phyloP scores from a whole-genome alignment of 2,888 invertebrate species.

The Dinocampus coccinellae region DNA sequence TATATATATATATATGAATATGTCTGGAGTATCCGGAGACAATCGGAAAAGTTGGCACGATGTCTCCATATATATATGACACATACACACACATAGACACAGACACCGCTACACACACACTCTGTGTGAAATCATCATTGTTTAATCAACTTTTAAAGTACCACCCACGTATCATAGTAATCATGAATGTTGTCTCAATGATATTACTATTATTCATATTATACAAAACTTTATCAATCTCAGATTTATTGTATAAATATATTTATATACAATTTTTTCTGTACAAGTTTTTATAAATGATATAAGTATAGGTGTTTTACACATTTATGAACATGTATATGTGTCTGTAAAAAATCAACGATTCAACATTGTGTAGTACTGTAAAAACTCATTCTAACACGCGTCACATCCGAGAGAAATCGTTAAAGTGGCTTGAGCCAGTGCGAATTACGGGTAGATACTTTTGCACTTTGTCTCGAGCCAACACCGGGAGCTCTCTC shows the following conservation, averaged over 20 bases:
- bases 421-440: conserved; percentile 35
- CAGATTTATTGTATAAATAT: too few species aligned
- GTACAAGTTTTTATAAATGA: neutral
- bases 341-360: neutral
- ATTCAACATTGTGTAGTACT: neutral
- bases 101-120: too few species aligned
- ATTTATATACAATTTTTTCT: too few species aligned
- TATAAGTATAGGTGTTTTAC: neutral
- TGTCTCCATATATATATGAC: neutral
- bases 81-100: neutral
- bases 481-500: conserved; percentile 29
- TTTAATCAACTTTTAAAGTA: conserved; percentile 33
- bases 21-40: neutral
- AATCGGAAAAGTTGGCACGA: conserved; percentile 21
- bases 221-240: neutral
- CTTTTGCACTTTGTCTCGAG: conserved; percentile 35
- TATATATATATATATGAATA: neutral
- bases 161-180: conserved; percentile 9
- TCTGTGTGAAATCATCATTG: conserved; percentile 21
- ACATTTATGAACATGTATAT: neutral
- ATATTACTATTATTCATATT: neutral
- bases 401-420: conserved; percentile 35
- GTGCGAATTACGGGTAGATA: conserved; percentile 33
- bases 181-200: conserved; percentile 25
- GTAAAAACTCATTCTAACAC: conserved; percentile 28